Conservation (phyloP, 2,888 invertebrate species). For the Calameuta pallipes region DNA sequence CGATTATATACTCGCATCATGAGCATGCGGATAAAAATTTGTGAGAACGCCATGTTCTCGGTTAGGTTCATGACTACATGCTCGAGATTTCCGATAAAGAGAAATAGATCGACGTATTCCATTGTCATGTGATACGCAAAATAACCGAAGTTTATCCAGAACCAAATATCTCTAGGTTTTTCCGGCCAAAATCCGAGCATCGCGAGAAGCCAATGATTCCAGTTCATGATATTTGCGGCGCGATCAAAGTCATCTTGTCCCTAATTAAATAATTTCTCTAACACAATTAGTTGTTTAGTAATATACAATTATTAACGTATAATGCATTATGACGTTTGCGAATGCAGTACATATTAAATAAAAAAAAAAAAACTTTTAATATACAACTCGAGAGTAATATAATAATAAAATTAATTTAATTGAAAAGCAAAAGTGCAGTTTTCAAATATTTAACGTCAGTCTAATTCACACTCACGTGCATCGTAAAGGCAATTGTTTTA, state of each 20-base stretch:
- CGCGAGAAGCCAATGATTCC: conserved; percentile 44
- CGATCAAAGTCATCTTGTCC: conserved; percentile 38
- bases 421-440: not conserved
- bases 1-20: conserved; percentile 44
- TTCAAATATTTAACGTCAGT: not conserved
- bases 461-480: not conserved
- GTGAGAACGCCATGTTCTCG: conserved; percentile 49
- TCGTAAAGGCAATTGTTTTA: not conserved
- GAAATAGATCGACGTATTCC: conserved; percentile 48
- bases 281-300: not conserved
- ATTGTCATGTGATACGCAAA: conserved; percentile 47
- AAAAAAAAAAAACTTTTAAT: not conserved
- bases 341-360: conserved; percentile 1
- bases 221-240: conserved; percentile 38
- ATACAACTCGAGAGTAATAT: not conserved
- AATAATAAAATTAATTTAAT: not conserved
- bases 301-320: not conserved
- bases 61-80: conserved; percentile 50
- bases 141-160: conserved; percentile 42
- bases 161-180: conserved; percentile 35
- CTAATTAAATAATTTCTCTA: conserved; percentile 15
- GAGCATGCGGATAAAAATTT: conserved; percentile 46
- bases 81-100: conserved; percentile 45
- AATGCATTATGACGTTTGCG: not conserved
- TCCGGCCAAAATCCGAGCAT: conserved; percentile 51